Evolutionary conservation across 2,888 invertebrate genomes (phyloP), one percentile per base, ranked within the genome.

Genomic region (Andrena minutula): DNA sequence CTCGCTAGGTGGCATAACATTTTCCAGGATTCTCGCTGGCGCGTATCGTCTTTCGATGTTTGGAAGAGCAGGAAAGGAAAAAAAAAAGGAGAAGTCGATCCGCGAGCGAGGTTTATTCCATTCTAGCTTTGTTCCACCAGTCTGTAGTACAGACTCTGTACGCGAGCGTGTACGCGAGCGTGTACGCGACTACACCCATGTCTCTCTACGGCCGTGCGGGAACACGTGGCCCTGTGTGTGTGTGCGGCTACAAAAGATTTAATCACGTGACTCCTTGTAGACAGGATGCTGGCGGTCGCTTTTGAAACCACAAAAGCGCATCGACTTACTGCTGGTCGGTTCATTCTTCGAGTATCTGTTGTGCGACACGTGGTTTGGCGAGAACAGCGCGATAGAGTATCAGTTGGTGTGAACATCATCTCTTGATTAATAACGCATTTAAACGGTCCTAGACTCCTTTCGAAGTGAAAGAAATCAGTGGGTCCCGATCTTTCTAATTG

Each of bases 221-320:
- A 16, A 28, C 23, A 26, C 53, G 5, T 7, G 28, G 4, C 8
- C 8, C 2, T 7, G 26, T 28, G 12, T 4, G 12, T 12, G 10
- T 4, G 23, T 16, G 28, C 30, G 47, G 20, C 16, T 49, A 47
- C 63, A 41, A 61, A 79, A 41, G 77, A 81, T 41, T 84, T 79
- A 78, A 64, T 87, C 84, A 86, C 76, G 78, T 82, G 87, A 70
- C 79, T 77, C 64, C 71, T 75, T 64, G 28, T 66, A 63, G 58
- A 68, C 75, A 75, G 79, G 86, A 87, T 84, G 76, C 56, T 76
- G 80, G 78, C 73, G 84, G 81, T 86, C 77, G 79, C 68, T 83
- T 84, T 87, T 72, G 60, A 85, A 79, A 69, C 82, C 80, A 78
- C 84, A 81, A 84, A 85, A 83, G 73, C 77, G 71, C 83, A 70